These are phyloP conservation scores for Lasioglossum lativentre DNA, from an alignment of 2,888 invertebrate species.

Conservation along the genomic window DNA sequence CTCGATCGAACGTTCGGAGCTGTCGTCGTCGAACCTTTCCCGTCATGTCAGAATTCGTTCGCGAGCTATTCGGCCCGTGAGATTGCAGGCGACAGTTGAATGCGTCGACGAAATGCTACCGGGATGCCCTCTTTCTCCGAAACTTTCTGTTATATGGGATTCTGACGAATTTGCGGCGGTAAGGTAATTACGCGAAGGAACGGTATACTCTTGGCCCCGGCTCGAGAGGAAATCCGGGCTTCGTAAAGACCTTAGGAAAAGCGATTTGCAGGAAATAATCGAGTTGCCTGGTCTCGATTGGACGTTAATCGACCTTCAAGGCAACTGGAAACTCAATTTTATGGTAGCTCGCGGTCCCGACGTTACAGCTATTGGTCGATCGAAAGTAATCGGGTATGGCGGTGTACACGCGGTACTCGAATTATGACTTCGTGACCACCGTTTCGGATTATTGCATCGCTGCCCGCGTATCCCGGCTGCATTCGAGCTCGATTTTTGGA, in stretches of 20 bases:
- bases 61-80: background rate
- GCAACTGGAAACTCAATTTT: constrained; percentile 77
- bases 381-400: constrained; percentile 49
- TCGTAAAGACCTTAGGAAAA: constrained; percentile 68
- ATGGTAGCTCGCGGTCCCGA: constrained; percentile 49
- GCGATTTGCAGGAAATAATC: constrained; percentile 78
- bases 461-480: background rate
- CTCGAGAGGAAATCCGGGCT: constrained; percentile 53
- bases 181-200: constrained; percentile 47
- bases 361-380: constrained; percentile 52
- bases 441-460: constrained; percentile 25
- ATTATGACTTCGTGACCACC: constrained; percentile 26
- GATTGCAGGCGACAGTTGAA: constrained; percentile 43
- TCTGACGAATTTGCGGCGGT: constrained; percentile 47
- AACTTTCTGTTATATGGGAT: constrained; percentile 17
- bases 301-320: constrained; percentile 74
- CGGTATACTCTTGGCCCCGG: constrained; percentile 29
- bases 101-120: constrained; percentile 30
- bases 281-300: constrained; percentile 74
- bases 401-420: constrained; percentile 26
- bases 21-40: background rate
- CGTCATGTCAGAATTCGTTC: background rate
- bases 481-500: background rate
- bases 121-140: background rate
- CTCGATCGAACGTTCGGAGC: constrained; percentile 11